Conservation (phyloP, 2,797 vertebrate species). For the Paramormyrops hopkinsi region DNA sequence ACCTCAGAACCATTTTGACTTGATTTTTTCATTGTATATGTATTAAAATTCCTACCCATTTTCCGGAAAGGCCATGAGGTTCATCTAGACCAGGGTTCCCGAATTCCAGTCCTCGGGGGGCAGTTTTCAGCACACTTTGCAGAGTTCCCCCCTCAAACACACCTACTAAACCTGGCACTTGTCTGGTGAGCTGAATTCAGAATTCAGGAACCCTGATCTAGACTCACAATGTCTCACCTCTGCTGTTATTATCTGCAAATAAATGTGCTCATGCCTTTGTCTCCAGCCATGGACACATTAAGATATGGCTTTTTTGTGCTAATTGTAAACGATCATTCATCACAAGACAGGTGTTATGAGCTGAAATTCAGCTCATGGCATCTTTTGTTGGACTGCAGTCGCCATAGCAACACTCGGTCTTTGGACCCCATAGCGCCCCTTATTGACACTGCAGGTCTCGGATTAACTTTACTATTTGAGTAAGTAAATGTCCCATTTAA, state of each 20-base stretch:
- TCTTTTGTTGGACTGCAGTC: constrained; percentile 15
- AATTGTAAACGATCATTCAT: not conserved
- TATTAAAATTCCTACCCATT: not conserved
- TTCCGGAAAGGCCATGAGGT: not conserved
- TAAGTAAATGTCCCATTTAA: constrained; percentile 12
- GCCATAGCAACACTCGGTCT: constrained; percentile 23
- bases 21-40: not conserved
- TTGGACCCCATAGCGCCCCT: constrained; percentile 18
- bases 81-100: not conserved
- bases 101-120: not conserved
- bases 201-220: not conserved
- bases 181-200: not conserved
- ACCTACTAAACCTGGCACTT: not conserved
- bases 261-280: not conserved
- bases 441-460: constrained; percentile 25
- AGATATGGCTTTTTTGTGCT: not conserved
- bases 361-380: constrained; percentile 12
- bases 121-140: not conserved
- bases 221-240: not conserved
- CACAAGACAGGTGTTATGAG: constrained; percentile 11
- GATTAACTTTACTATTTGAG: constrained; percentile 27
- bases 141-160: not conserved
- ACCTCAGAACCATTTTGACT: not conserved
- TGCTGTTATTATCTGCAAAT: not conserved
- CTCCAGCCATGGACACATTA: not conserved